Base-by-base conservation (phyloP, 2,113 vertebrate genomes). In the Oreocharis arfaki region DNA sequence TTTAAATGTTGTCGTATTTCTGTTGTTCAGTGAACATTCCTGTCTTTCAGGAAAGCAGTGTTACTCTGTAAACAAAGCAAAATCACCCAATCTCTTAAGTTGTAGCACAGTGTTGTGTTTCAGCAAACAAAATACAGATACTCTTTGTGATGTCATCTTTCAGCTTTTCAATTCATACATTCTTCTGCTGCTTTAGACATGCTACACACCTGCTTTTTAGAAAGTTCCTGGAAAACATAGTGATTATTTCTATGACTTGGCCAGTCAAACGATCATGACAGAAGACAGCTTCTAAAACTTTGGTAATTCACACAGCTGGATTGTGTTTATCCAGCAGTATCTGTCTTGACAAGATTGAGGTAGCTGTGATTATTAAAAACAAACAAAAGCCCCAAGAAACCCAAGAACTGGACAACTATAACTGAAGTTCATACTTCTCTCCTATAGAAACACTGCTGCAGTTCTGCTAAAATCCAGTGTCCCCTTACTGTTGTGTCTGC, bases 61-160 rank as follows among this genome's bases (percentile, higher is more conserved):
- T n/a, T 73, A 33, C 13, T 80, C 61, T 60, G 30, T 79, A 83
- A 71, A 33, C 61, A 63, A n/a, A 60, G 63, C 30, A 79, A 73
- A 73, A 55, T 56, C 41, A 52, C 33, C n/a, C 15, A 7, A 0
- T 73, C n/a, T 91, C 8, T 55, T 39, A n/a, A 16, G 3, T 33
- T 74, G 19, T 53, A 27, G 39, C 46, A 52, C 44, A 7, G 3
- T 35, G 9, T 18, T 39, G 26, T 67, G 13, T 83, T 71, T 79
- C 67, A 60, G 44, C 27, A 68, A 65, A 30, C 26, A 70, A 80
- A 95, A 77, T 77, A 18, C 11, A 84, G 44, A 24, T 76, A n/a
- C 5, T 83, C 32, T 57, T 60, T 69, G 13, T 42, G 23, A 83
- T 0, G 0, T 22, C 0, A 0, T 33, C 7, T 91, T 61, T 69